phyloP scores from a whole-genome alignment of 2,113 vertebrate species.

The Ictidomys tridecemlineatus region DNA sequence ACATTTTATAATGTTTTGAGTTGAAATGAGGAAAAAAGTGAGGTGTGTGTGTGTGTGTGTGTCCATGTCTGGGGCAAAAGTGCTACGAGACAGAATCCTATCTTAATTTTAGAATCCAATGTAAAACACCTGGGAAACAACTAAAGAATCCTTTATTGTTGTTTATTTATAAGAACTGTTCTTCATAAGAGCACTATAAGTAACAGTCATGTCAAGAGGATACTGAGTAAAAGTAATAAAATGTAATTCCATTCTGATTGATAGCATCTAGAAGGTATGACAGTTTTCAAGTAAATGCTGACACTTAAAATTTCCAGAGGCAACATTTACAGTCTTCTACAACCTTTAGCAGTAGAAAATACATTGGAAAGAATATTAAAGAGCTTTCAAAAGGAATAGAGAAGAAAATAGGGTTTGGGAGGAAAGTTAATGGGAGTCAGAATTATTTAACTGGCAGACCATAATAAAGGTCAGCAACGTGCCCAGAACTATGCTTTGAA shows the following conservation, averaged over 20 bases:
- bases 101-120: neutral
- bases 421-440: neutral
- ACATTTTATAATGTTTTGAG: neutral
- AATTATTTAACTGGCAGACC: neutral
- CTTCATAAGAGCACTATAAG: neutral
- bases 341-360: conserved; percentile 5
- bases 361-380: neutral
- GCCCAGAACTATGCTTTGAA: conserved; percentile 4
- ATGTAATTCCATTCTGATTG: neutral
- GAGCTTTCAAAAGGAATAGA: neutral
- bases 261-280: neutral
- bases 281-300: neutral
- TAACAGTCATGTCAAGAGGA: neutral
- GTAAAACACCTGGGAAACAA: neutral
- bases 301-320: neutral
- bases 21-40: neutral
- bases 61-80: neutral
- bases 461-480: neutral
- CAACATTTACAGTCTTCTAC: neutral
- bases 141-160: neutral
- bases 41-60: neutral
- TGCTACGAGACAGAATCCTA: neutral
- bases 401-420: neutral
- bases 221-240: neutral
- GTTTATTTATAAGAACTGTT: neutral